A percentile compares a stretch with the other conserved stretches of the same genome.
phyloP scores from a whole-genome alignment of 92 coral and sea anemone species.

The Zoanthus gigantus region DNA sequence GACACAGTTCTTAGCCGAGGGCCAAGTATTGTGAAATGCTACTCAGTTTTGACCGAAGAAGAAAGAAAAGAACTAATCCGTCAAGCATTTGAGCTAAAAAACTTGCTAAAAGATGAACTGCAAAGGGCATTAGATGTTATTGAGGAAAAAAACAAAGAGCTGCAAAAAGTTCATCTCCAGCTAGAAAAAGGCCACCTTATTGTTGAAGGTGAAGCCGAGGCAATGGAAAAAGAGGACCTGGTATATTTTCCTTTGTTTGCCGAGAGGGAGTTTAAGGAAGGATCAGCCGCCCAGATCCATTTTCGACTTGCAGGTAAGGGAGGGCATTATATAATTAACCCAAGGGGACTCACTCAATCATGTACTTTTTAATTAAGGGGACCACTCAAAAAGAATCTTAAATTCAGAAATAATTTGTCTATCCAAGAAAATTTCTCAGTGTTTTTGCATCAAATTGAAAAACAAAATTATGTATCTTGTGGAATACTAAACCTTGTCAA shows the following conservation, averaged over 20 bases:
- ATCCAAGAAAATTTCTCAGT: no score
- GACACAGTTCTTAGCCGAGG: conserved; percentile 88
- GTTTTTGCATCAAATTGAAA: no score
- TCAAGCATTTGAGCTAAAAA: conserved; percentile 86
- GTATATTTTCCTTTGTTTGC: conserved; percentile 81
- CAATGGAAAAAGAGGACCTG: conserved; percentile 73
- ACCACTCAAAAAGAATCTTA: no score
- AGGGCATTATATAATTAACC: not conserved
- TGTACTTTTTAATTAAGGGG: no score
- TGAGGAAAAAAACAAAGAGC: conserved; percentile 75
- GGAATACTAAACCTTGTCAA: no score
- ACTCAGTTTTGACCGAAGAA: conserved; percentile 75
- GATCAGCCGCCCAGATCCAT: conserved; percentile 87
- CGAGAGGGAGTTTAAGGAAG: conserved; percentile 81
- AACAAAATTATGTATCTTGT: no score
- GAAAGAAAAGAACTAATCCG: conserved; percentile 87
- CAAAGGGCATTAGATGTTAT: conserved; percentile 71
- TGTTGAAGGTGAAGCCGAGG: conserved; percentile 80
- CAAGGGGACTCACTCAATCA: no score
- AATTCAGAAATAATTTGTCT: no score
- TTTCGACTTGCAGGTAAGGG: conserved; percentile 84
- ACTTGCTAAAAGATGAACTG: conserved; percentile 77
- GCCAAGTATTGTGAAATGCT: conserved; percentile 77
- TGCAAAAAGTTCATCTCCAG: conserved; percentile 74
- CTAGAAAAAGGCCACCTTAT: conserved; percentile 74